These are phyloP conservation scores for Forbesichthys agassizii DNA, from an alignment of 2,113 vertebrate genomes.

Conservation along the genomic window DNA sequence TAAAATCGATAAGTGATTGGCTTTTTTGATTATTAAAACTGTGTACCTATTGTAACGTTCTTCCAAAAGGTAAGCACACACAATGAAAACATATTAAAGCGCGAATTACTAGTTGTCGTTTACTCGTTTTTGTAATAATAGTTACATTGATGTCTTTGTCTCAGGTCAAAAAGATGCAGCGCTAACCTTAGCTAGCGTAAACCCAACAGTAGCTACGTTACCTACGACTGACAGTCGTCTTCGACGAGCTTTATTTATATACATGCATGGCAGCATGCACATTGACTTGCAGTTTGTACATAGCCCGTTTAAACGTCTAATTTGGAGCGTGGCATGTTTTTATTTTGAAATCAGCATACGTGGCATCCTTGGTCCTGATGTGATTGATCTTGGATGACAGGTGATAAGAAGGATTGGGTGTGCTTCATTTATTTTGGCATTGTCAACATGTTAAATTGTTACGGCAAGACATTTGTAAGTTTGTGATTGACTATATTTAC, in stretches of 20 bases:
- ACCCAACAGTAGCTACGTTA: background rate
- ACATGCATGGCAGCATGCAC: constrained; percentile 1
- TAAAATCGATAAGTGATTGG: constrained; percentile 74
- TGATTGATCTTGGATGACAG: constrained; percentile 5
- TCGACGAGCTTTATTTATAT: constrained; percentile 13
- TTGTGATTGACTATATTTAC: too few species aligned
- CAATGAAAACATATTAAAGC: background rate
- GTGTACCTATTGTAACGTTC: constrained; percentile 26
- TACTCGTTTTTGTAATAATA: constrained; percentile 18
- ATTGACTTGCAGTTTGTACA: background rate
- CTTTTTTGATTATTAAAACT: constrained; percentile 52
- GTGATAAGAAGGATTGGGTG: background rate
- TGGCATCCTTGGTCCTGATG: constrained; percentile 13
- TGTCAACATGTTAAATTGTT: too few species aligned
- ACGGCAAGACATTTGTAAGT: too few species aligned
- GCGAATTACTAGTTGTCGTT: constrained; percentile 11
- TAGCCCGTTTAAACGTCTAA: constrained; percentile 8
- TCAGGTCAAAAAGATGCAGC: constrained; percentile 8
- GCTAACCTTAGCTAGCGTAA: constrained; percentile 10
- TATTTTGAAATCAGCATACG: constrained; percentile 2
- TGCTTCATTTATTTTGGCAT: too few species aligned
- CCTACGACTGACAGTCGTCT: constrained; percentile 33
- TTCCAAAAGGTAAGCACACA: constrained; percentile 59
- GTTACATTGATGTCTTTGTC: constrained; percentile 62
- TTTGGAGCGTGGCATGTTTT: background rate